Evolutionary conservation across 2,113 vertebrate genomes (phyloP).

Genomic region (Pycnonotus jocosus): DNA sequence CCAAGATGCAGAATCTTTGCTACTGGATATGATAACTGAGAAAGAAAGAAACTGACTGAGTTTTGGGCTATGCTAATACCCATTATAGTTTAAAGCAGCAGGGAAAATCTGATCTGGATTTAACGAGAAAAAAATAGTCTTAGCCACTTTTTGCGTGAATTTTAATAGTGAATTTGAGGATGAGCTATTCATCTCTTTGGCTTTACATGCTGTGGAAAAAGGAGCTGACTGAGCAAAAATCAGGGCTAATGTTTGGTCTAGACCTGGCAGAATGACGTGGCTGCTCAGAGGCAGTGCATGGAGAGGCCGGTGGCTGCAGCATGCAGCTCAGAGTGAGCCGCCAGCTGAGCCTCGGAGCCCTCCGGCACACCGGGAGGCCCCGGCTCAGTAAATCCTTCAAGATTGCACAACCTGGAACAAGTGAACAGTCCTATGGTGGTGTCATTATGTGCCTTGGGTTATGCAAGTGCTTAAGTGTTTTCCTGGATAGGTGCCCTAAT

Average conservation of each 20-base stretch:
- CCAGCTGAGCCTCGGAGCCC: not conserved
- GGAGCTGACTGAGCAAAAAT: not conserved
- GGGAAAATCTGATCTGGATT: not conserved
- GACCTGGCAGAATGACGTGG: fast-evolving
- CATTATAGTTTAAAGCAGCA: not conserved
- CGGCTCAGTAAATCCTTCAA: not conserved
- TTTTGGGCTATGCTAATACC: not conserved
- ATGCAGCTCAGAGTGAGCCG: not conserved
- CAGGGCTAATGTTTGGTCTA: not conserved
- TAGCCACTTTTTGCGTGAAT: not conserved
- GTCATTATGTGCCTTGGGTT: not conserved
- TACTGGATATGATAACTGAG: not conserved
- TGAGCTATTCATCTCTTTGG: not conserved
- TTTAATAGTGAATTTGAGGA: not conserved
- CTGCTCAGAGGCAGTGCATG: not conserved
- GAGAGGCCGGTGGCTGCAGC: not conserved
- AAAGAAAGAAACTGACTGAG: not conserved
- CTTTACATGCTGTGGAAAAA: not conserved
- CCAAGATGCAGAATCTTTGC: not conserved
- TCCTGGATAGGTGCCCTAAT: not conserved
- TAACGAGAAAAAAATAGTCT: not conserved
- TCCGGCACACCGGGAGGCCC: not conserved
- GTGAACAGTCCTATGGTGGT: not conserved
- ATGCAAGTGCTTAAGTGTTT: not conserved
- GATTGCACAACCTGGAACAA: not conserved